Percentiles rank a stretch among this genome's conserved stretches.
These are phyloP conservation scores for Macrotrachela quadricornifera DNA, from an alignment of 1,140 invertebrate species.

Conservation along the genomic window DNA sequence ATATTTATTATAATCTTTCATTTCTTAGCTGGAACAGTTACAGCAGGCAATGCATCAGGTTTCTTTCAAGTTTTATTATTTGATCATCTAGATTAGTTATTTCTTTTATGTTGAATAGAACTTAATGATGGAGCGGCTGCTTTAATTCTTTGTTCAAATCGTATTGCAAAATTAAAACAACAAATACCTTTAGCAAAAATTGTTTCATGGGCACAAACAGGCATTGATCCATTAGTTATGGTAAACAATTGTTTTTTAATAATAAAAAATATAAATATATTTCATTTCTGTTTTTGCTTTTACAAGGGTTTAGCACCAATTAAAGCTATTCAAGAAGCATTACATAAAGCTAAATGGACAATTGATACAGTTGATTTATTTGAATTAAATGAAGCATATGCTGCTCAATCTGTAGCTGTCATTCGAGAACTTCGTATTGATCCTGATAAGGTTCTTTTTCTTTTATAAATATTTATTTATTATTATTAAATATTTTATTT, in stretches of 20 bases:
- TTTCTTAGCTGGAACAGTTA: slow-evolving; percentile 26
- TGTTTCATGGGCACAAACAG: slow-evolving; percentile 27
- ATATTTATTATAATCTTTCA: slow-evolving; percentile 13
- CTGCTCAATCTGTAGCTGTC: slow-evolving; percentile 28
- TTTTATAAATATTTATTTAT: background rate
- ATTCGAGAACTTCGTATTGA: slow-evolving; percentile 42
- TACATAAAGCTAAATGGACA: slow-evolving; percentile 48
- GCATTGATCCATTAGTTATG: slow-evolving; percentile 29
- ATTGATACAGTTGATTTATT: slow-evolving; percentile 28
- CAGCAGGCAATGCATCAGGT: slow-evolving; percentile 30
- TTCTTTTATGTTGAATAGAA: slow-evolving; percentile 18
- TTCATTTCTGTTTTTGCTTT: no score
- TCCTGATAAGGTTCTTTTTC: slow-evolving; percentile 44
- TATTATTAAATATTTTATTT: background rate
- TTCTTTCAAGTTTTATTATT: slow-evolving; percentile 31
- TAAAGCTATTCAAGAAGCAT: slow-evolving; percentile 21
- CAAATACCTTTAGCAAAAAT: slow-evolving; percentile 25
- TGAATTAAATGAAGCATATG: slow-evolving; percentile 34
- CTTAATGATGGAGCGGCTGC: slow-evolving; percentile 68
- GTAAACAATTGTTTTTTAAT: slow-evolving; percentile 40
- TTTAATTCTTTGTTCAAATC: slow-evolving; percentile 43
- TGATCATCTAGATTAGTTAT: no score
- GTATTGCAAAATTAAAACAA: slow-evolving; percentile 33
- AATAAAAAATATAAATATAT: no score
- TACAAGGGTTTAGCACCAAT: slow-evolving; percentile 30